These are phyloP conservation scores for Torymus auratus DNA, from an alignment of 2,888 invertebrate species.

Conservation along the genomic window DNA sequence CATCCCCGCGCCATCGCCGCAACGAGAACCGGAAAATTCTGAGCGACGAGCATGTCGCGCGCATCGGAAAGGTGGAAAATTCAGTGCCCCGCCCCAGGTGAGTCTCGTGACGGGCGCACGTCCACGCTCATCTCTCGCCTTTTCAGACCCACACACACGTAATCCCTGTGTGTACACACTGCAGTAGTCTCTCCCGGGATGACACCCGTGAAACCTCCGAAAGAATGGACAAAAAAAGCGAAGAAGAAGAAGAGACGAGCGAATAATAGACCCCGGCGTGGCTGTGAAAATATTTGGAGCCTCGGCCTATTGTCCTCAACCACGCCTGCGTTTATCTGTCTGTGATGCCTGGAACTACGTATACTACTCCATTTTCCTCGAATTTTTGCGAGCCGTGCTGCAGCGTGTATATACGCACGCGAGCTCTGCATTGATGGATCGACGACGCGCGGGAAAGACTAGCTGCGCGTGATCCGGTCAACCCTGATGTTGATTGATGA, in stretches of 20 bases:
- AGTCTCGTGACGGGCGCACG: background rate
- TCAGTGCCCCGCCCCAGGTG: constrained; percentile 39
- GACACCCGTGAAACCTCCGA: constrained; percentile 5
- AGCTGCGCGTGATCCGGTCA: constrained; percentile 11
- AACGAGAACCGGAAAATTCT: background rate
- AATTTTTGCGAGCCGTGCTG: constrained; percentile 55
- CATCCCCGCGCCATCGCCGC: too few relatives aligned
- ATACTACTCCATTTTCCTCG: constrained; percentile 36
- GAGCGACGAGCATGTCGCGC: constrained; percentile 31
- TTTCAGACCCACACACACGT: constrained; percentile 17
- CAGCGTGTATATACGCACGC: background rate
- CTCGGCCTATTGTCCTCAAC: constrained; percentile 42
- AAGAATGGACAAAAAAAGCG: background rate
- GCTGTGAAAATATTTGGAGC: constrained; percentile 74
- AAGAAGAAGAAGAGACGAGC: background rate
- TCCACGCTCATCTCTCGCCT: constrained; percentile 1
- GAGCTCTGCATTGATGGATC: constrained; percentile 36
- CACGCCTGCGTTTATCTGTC: constrained; percentile 2
- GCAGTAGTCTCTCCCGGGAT: background rate
- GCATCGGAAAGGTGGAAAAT: constrained; percentile 37
- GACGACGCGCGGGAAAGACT: constrained; percentile 14
- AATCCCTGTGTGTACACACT: constrained; percentile 17
- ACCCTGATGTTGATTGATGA: constrained; percentile 52
- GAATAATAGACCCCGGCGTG: constrained; percentile 63
- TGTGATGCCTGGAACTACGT: too few relatives aligned